phyloP scores from a whole-genome alignment of 1,140 invertebrate genomes.

The Temnothorax longispinosus region DNA sequence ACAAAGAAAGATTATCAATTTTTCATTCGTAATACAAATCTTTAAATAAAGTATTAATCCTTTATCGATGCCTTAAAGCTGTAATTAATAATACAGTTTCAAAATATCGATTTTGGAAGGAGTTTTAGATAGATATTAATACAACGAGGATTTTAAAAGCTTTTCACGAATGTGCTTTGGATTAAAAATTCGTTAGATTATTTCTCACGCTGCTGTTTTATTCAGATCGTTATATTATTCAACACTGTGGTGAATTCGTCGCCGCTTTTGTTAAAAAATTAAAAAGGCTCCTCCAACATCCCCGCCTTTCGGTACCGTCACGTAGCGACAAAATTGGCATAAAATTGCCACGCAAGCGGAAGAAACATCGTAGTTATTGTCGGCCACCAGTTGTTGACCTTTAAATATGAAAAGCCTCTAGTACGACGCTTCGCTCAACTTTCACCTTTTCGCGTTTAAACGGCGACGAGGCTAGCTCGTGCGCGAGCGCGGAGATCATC shows the following conservation, averaged over 20 bases:
- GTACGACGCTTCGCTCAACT: constrained; percentile 50
- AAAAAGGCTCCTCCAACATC: not conserved
- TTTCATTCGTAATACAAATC: not conserved
- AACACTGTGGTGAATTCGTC: not conserved
- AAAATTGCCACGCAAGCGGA: constrained; percentile 55
- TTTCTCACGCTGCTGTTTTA: not conserved
- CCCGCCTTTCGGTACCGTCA: constrained; percentile 17
- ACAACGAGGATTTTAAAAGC: not conserved
- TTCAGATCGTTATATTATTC: constrained; percentile 21
- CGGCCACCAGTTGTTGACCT: constrained; percentile 55
- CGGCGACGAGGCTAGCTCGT: constrained; percentile 43
- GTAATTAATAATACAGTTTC: constrained; percentile 1
- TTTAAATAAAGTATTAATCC: not conserved
- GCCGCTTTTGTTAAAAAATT: constrained; percentile 32
- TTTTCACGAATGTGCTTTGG: not conserved
- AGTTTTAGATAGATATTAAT: not conserved
- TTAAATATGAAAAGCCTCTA: constrained; percentile 58
- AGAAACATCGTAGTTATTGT: constrained; percentile 57
- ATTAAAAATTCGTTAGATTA: constrained; percentile 2
- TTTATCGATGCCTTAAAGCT: not conserved
- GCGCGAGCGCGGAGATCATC: constrained; percentile 31
- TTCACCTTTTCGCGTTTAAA: constrained; percentile 56
- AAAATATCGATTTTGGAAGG: not conserved
- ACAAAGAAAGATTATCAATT: not conserved
- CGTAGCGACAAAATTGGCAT: constrained; percentile 47